These are phyloP conservation scores for Plestiodon gilberti DNA, from an alignment of 2,113 vertebrate genomes.

Conservation along the genomic window DNA sequence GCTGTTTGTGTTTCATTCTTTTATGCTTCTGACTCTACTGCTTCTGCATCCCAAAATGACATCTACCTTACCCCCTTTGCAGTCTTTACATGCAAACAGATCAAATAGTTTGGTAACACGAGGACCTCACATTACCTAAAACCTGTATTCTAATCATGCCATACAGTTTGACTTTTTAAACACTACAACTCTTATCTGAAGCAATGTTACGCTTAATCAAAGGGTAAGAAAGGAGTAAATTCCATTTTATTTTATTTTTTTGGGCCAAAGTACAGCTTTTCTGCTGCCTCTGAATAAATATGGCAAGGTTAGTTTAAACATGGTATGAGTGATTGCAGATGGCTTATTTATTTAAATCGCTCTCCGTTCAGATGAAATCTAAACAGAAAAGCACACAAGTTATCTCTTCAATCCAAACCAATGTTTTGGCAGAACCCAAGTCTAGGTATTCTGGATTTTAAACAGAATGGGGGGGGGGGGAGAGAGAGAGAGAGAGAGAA, in stretches of 20 bases:
- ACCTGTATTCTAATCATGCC: slow-evolving; percentile 22
- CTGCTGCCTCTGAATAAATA: slow-evolving; percentile 41
- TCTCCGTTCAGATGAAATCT: slow-evolving; percentile 62
- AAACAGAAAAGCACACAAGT: slow-evolving; percentile 58
- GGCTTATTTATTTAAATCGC: slow-evolving; percentile 65
- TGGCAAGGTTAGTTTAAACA: slow-evolving; percentile 60
- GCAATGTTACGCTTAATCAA: slow-evolving; percentile 23
- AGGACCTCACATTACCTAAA: slow-evolving; percentile 19
- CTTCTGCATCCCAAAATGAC: neutral
- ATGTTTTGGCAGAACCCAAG: slow-evolving; percentile 38
- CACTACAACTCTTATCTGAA: slow-evolving; percentile 9
- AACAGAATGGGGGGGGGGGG: slow-evolving; percentile 31
- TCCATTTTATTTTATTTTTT: slow-evolving; percentile 12
- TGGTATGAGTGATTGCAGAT: slow-evolving; percentile 50
- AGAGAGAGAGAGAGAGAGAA: no score
- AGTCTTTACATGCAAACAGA: neutral
- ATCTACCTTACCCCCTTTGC: slow-evolving; percentile 8
- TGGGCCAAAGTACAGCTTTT: slow-evolving; percentile 42
- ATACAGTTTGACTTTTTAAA: slow-evolving; percentile 33
- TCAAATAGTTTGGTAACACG: neutral
- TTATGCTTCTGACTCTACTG: rapidly evolving
- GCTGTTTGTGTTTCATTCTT: rapidly evolving
- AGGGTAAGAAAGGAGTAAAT: slow-evolving; percentile 24
- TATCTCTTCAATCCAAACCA: slow-evolving; percentile 49
- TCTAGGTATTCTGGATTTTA: slow-evolving; percentile 47